Evolutionary conservation across 2,797 vertebrate genomes (phyloP).

Genomic region (Gorsachius magnificus): DNA sequence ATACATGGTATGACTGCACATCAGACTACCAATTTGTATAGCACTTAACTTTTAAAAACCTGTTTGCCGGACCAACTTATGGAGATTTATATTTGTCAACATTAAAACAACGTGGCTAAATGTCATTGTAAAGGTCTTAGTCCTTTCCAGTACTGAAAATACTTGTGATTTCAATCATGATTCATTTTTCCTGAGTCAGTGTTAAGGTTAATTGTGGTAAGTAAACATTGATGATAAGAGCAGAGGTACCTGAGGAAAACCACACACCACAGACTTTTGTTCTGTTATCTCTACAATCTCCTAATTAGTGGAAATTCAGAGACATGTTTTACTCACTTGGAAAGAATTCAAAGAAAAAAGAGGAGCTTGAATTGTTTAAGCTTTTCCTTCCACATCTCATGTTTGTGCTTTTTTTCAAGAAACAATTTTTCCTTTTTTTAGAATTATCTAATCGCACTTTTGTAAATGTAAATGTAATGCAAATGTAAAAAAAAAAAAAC

Average conservation of each 20-base stretch:
- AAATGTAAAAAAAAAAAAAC: background rate
- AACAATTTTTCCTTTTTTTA: background rate
- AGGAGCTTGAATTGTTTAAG: background rate
- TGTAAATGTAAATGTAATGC: background rate
- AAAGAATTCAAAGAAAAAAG: background rate
- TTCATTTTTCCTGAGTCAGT: background rate
- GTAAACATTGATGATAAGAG: background rate
- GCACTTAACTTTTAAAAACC: background rate
- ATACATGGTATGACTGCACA: no score
- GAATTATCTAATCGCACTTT: background rate
- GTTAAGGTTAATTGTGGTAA: background rate
- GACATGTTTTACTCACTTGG: background rate
- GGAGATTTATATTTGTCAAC: background rate
- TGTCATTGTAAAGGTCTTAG: background rate
- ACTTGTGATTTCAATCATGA: background rate
- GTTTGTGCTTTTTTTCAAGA: background rate
- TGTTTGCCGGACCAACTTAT: background rate
- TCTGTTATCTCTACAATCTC: background rate
- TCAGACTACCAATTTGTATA: background rate
- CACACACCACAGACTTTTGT: background rate
- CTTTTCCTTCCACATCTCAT: background rate
- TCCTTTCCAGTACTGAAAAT: background rate
- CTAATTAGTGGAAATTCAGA: background rate
- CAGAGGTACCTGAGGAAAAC: background rate
- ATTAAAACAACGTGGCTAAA: background rate